Evolutionary conservation across 1,140 invertebrate genomes (phyloP).

Genomic region (Conus betulinus): DNA sequence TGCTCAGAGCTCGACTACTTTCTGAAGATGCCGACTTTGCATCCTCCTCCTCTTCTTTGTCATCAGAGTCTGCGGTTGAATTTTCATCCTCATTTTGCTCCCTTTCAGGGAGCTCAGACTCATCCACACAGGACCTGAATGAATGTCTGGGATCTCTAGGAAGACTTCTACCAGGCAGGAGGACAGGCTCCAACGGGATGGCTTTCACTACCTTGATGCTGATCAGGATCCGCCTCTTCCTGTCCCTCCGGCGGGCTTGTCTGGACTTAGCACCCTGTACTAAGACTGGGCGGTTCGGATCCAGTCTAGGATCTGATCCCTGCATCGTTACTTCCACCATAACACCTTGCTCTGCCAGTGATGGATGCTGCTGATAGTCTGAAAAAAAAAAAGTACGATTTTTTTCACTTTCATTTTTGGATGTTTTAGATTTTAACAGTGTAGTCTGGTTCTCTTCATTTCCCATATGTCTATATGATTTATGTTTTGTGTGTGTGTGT

Average conservation of each 20-base stretch:
- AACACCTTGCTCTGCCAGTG: background rate
- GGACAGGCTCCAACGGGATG: background rate
- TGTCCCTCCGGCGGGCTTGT: background rate
- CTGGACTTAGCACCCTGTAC: background rate
- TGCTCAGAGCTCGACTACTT: background rate
- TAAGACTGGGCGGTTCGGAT: conserved; percentile 2
- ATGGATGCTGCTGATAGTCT: conserved; percentile 3
- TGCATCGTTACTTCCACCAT: background rate
- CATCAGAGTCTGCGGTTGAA: background rate
- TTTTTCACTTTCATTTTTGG: too few relatives aligned
- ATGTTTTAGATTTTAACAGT: too few relatives aligned
- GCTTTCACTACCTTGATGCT: conserved; percentile 15
- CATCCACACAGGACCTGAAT: conserved; percentile 6
- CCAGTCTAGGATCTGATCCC: conserved; percentile 2
- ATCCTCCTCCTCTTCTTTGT: background rate
- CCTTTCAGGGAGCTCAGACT: background rate
- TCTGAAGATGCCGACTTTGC: background rate
- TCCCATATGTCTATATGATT: too few relatives aligned
- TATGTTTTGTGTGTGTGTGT: too few relatives aligned
- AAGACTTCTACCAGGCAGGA: background rate
- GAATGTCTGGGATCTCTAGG: conserved; percentile 5
- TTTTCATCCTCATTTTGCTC: background rate
- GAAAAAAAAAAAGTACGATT: background rate
- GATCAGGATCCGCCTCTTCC: background rate
- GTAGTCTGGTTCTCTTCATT: too few relatives aligned